Evolutionary conservation across 2,888 invertebrate species (phyloP).

Genomic region (Acleris sparsana): DNA sequence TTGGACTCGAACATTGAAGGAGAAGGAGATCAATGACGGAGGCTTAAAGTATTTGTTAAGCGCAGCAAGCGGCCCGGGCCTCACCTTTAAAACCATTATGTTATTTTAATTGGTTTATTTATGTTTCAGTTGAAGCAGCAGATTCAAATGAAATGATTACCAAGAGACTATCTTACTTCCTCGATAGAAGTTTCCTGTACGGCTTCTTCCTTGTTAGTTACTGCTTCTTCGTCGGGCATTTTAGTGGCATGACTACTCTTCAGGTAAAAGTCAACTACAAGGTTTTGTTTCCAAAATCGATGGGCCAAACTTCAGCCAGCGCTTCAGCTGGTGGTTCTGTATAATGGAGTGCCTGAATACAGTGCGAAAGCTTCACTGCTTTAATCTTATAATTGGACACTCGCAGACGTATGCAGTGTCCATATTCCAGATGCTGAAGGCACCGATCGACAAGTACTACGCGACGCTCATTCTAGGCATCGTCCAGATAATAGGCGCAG

Average conservation of each 20-base stretch:
- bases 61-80: too few relatives aligned
- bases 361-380: neutral
- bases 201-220: constrained; percentile 87
- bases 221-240: constrained; percentile 88
- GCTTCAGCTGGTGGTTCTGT: too few relatives aligned
- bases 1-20: too few relatives aligned
- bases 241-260: constrained; percentile 89
- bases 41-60: too few relatives aligned
- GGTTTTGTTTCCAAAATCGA: neutral
- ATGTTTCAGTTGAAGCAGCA: constrained; percentile 50
- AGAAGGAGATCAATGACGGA: too few relatives aligned
- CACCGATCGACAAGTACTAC: constrained; percentile 89
- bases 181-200: constrained; percentile 85
- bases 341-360: too few relatives aligned
- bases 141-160: constrained; percentile 61
- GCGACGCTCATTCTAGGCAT: constrained; percentile 89
- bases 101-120: too few relatives aligned
- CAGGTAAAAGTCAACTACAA: constrained; percentile 61
- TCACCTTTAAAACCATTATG: too few relatives aligned
- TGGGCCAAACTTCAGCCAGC: too few relatives aligned
- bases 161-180: constrained; percentile 69
- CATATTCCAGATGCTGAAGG: constrained; percentile 87
- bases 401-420: constrained; percentile 88
- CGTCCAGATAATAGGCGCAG: constrained; percentile 87
- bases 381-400: neutral